Percentiles rank a stretch among this genome's conserved stretches.
Conservation (phyloP, 2,113 vertebrate genomes). For the Microtus pennsylvanicus region DNA sequence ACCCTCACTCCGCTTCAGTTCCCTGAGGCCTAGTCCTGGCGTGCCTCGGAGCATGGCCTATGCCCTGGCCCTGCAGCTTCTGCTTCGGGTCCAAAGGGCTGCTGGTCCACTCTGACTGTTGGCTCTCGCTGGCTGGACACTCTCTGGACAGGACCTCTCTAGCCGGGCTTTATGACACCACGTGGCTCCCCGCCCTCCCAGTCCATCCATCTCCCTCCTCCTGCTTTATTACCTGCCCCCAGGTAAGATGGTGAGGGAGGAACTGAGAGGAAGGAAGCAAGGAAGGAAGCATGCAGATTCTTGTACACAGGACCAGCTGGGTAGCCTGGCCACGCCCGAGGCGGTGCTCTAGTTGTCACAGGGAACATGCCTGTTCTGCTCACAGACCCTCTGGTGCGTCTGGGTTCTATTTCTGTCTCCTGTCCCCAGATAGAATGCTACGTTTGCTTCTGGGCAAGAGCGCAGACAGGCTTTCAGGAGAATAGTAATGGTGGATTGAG, state of each 20-base stretch:
- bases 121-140: conserved; percentile 74
- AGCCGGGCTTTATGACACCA: conserved; percentile 80
- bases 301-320: conserved; percentile 53
- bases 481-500: background rate
- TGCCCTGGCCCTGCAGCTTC: background rate
- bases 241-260: conserved; percentile 82
- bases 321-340: conserved; percentile 18
- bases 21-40: conserved; percentile 66
- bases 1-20: conserved; percentile 83
- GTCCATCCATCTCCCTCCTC: conserved; percentile 75
- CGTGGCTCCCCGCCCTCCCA: conserved; percentile 77
- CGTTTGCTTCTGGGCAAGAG: background rate
- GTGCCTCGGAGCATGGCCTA: conserved; percentile 72
- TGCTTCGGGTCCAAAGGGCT: background rate
- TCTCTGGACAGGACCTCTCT: conserved; percentile 79
- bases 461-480: background rate
- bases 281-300: conserved; percentile 76
- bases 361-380: background rate
- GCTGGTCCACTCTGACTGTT: background rate
- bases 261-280: conserved; percentile 62
- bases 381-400: background rate
- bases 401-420: background rate
- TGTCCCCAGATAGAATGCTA: background rate
- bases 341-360: background rate
- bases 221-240: conserved; percentile 85